Conservation (phyloP, 2,888 invertebrate species). For the Molorchus minor region DNA sequence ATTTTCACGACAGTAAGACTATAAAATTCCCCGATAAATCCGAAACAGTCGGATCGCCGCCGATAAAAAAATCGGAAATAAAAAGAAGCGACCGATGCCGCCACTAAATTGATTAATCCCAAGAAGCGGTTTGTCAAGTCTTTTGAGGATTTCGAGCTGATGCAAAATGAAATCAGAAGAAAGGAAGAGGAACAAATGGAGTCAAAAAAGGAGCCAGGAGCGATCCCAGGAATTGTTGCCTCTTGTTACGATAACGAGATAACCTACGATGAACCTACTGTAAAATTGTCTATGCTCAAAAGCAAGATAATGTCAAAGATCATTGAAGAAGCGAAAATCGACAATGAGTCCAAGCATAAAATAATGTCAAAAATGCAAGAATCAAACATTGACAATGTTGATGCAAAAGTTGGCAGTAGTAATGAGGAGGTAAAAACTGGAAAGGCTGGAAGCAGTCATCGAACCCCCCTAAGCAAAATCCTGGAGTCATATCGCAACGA, state of each 20-base stretch:
- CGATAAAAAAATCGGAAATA: too few species aligned
- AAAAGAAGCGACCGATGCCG: conserved; percentile 36
- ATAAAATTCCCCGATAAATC: conserved; percentile 59
- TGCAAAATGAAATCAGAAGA: conserved; percentile 36
- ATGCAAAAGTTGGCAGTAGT: neutral
- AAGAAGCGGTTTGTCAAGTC: conserved; percentile 61
- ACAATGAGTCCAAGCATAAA: conserved; percentile 31
- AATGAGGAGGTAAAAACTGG: neutral
- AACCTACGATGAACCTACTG: neutral
- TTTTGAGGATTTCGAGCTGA: conserved; percentile 59
- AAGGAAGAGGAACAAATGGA: conserved; percentile 5
- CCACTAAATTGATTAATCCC: conserved; percentile 57
- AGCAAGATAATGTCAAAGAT: conserved; percentile 55
- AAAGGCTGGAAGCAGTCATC: neutral
- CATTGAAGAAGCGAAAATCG: conserved; percentile 39
- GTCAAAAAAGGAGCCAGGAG: neutral
- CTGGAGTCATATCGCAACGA: conserved; percentile 18
- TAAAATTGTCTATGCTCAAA: conserved; percentile 53
- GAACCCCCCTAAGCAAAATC: conserved; percentile 24
- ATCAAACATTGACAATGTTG: neutral
- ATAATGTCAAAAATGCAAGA: conserved; percentile 31
- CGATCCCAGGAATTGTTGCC: too few species aligned
- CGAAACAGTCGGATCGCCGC: conserved; percentile 25
- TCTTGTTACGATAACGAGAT: too few species aligned
- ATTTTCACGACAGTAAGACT: conserved; percentile 59